Evolutionary conservation across 2,113 vertebrate species (phyloP).

Genomic region (Neotoma lepida): DNA sequence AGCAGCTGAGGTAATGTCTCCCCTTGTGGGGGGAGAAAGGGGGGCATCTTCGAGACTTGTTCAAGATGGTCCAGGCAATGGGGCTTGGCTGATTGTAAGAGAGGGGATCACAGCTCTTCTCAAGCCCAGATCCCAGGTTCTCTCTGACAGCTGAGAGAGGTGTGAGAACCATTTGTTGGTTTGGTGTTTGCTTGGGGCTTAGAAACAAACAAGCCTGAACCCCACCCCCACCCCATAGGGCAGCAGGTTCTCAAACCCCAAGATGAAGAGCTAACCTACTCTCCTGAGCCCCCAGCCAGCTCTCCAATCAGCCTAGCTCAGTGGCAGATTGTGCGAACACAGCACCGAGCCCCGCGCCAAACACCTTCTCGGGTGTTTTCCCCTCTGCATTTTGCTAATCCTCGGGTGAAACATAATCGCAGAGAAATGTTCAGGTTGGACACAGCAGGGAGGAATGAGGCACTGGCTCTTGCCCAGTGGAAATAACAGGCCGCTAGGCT

Average conservation of each 20-base stretch:
- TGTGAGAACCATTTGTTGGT: slow-evolving; percentile 20
- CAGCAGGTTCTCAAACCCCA: slow-evolving; percentile 2
- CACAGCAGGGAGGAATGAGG: slow-evolving; percentile 60
- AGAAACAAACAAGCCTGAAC: slow-evolving; percentile 49
- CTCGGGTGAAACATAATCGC: slow-evolving; percentile 77
- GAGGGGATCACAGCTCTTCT: neutral
- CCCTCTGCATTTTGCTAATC: slow-evolving; percentile 76
- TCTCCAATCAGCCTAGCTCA: slow-evolving; percentile 43
- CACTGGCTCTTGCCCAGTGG: slow-evolving; percentile 73
- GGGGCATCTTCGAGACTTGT: neutral
- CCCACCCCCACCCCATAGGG: neutral
- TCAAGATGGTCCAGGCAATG: neutral
- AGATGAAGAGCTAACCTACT: neutral
- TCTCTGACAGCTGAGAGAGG: neutral
- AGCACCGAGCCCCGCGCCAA: slow-evolving; percentile 60
- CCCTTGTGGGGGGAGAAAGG: neutral
- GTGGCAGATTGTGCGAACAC: slow-evolving; percentile 57
- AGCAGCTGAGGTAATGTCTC: neutral
- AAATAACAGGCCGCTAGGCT: slow-evolving; percentile 71
- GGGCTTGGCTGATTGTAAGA: neutral
- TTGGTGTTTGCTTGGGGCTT: slow-evolving; percentile 28
- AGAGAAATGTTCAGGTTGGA: slow-evolving; percentile 74
- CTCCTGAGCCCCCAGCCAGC: neutral
- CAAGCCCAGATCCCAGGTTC: neutral
- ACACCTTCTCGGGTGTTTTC: slow-evolving; percentile 77